Conservation (phyloP, 2,797 vertebrate genomes). For the Telmatherina bonti region DNA sequence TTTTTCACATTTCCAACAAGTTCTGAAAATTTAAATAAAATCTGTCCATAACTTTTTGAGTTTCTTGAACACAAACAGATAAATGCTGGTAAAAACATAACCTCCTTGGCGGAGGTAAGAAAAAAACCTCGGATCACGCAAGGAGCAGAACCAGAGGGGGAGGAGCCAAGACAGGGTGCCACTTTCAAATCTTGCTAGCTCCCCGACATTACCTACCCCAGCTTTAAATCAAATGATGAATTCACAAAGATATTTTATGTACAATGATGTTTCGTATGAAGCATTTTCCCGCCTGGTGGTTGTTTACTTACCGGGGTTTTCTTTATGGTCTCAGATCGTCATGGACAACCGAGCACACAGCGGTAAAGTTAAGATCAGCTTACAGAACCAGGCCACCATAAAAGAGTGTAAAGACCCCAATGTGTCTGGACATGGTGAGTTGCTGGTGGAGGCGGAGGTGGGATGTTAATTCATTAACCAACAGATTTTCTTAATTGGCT, state of each 20-base stretch:
- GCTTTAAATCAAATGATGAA: no score
- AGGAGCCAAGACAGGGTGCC: no score
- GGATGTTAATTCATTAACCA: background rate
- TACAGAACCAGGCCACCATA: conserved; percentile 87
- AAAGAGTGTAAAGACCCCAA: conserved; percentile 90
- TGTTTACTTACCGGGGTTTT: background rate
- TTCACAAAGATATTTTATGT: background rate
- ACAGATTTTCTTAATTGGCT: background rate
- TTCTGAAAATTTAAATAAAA: no score
- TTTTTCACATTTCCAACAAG: no score
- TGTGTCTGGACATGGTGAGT: conserved; percentile 89
- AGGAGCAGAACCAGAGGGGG: no score
- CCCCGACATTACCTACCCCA: no score
- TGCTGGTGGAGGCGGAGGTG: background rate
- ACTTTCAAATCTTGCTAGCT: no score
- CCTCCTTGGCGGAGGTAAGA: no score
- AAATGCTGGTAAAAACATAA: no score
- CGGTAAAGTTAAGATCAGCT: conserved; percentile 87
- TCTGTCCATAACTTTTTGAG: no score
- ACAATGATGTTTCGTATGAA: background rate
- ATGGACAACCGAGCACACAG: conserved; percentile 94
- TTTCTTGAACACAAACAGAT: no score
- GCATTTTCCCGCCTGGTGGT: background rate
- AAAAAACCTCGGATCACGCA: no score
- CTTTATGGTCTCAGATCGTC: conserved; percentile 80